These are phyloP conservation scores for Psilopogon haemacephalus DNA, from an alignment of 2,113 vertebrate species.

Conservation along the genomic window DNA sequence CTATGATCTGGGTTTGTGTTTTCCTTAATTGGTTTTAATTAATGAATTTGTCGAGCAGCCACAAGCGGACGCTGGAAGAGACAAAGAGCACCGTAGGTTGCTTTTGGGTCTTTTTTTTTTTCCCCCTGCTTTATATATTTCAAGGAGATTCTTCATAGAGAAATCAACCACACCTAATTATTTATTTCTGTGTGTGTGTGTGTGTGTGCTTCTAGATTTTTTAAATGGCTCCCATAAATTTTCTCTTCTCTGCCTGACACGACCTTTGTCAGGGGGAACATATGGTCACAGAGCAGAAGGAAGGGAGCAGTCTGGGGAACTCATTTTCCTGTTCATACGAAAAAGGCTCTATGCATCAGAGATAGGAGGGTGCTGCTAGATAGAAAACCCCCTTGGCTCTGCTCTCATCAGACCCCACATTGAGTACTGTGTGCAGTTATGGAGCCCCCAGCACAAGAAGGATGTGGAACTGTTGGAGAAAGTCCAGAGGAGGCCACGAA, in stretches of 20 bases:
- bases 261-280: constrained; percentile 4
- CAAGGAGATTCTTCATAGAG: neutral
- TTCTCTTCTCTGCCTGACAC: neutral
- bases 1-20: constrained; percentile 13
- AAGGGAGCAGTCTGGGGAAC: neutral
- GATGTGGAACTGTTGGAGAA: too few species aligned
- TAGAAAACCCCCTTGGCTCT: too few species aligned
- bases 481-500: too few species aligned
- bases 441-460: too few species aligned
- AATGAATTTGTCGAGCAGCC: neutral
- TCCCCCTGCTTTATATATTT: neutral
- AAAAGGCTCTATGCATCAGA: neutral
- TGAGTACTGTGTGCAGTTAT: too few species aligned
- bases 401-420: too few species aligned
- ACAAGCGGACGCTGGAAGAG: neutral
- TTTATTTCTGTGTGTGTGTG: neutral
- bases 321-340: neutral
- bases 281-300: neutral
- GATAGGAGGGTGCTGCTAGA: neutral
- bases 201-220: neutral
- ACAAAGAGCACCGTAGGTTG: neutral
- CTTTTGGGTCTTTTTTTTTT: neutral
- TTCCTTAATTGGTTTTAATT: constrained; percentile 44
- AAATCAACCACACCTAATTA: neutral
- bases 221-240: neutral